Evolutionary conservation across 2,113 vertebrate genomes (phyloP), one percentile per base, ranked within the genome.

Genomic region (Nansenia antarctica): DNA sequence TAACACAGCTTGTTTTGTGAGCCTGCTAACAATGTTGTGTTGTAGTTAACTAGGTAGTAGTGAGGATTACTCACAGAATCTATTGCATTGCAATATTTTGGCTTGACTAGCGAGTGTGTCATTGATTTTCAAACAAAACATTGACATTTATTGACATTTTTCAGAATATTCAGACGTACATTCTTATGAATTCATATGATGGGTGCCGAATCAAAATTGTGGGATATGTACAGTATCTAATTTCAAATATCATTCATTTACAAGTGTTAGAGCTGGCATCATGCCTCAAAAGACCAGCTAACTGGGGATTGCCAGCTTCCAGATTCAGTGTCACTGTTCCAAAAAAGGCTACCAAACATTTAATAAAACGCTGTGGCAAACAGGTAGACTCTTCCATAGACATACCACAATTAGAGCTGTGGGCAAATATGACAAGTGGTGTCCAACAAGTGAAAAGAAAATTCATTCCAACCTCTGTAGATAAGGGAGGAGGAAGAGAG

Each of bases 391-490:
- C 22, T 24, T 26, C 39, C 39, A 15, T 42, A n/a, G n/a, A n/a
- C n/a, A n/a, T n/a, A n/a, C n/a, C 39, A 18, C 27, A 69, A 42
- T 49, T 45, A 27, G 67, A 45, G 55, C 53, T 34, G 58, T 29
- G 35, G 52, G 65, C 27, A 29, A 39, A 45, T 29, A 31, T 59
- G 15, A 58, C 29, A 42, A 58, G 55, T 60, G 35, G 55, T 42
- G 27, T 45, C 18, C 39, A 60, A 47, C 39, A 69, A n/a, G 30
- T 60, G 22, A 59, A 67, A 47, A 74, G 63, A 70, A 62, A 30
- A 8, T 59, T 54, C 47, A 69, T 69, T 69, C 12, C 39, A n/a
- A n/a, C 39, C 39, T 18, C 39, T 42, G 39, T 15, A 42, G 39
- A 42, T 42, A 42, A 42, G 39, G 39, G 12, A 18, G 39, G 15